Conservation (phyloP, 2,797 vertebrate genomes). For the Columba guinea region DNA sequence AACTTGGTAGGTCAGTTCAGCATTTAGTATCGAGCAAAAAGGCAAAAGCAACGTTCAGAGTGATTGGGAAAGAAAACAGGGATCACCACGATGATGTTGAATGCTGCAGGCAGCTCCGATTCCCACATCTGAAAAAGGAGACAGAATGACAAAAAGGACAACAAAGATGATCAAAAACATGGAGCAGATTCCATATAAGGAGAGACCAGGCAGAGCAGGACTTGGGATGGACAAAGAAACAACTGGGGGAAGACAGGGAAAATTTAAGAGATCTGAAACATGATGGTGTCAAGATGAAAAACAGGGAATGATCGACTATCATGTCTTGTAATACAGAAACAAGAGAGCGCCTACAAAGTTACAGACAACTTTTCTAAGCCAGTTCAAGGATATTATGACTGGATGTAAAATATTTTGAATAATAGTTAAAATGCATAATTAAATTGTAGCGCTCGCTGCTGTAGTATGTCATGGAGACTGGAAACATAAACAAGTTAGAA, state of each 20-base stretch:
- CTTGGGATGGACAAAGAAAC: neutral
- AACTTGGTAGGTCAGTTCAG: neutral
- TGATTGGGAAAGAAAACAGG: neutral
- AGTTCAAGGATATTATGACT: neutral
- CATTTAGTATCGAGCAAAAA: neutral
- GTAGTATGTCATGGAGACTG: conserved; percentile 13
- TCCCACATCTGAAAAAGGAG: conserved; percentile 52
- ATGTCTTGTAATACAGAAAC: neutral
- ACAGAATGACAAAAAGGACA: conserved; percentile 20
- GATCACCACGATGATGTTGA: neutral
- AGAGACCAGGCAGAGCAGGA: neutral
- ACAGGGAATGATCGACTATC: fast-evolving
- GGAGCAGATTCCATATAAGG: conserved; percentile 45
- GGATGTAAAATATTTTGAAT: neutral
- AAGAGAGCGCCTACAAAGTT: neutral
- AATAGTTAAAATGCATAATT: neutral
- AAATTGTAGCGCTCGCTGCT: neutral
- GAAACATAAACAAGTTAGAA: conserved; percentile 50
- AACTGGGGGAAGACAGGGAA: neutral
- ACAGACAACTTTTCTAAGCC: neutral
- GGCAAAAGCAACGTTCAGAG: neutral
- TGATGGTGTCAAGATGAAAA: neutral
- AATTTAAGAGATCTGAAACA: neutral
- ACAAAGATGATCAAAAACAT: conserved; percentile 22
- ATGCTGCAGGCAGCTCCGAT: neutral